These are phyloP conservation scores for Nomia melanderi DNA, from an alignment of 1,140 invertebrate species.

Conservation along the genomic window DNA sequence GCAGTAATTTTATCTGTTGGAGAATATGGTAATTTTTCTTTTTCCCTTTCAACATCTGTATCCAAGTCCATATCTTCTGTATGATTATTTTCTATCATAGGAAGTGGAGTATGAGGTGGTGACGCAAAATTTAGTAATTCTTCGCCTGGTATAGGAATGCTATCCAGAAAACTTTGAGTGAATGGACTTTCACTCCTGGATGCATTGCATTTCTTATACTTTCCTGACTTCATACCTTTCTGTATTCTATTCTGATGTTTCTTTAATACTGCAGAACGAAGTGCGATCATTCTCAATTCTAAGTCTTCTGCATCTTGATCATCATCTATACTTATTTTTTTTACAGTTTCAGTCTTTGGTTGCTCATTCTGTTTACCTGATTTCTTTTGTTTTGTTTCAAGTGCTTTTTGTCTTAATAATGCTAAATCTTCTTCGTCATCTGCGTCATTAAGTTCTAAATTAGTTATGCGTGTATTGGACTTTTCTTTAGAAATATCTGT, in stretches of 20 bases:
- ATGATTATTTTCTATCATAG: conserved; percentile 47
- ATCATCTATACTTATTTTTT: conserved; percentile 41
- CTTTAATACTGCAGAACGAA: conserved; percentile 75
- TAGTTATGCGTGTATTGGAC: neutral
- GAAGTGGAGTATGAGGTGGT: conserved; percentile 13
- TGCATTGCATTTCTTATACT: conserved; percentile 19
- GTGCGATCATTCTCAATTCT: conserved; percentile 73
- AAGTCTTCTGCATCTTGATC: conserved; percentile 73
- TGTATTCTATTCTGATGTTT: conserved; percentile 71
- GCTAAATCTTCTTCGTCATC: conserved; percentile 73
- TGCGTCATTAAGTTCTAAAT: conserved; percentile 26
- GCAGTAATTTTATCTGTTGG: conserved; percentile 72
- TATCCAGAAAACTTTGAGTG: conserved; percentile 68
- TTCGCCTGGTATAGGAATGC: conserved; percentile 60
- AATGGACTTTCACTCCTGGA: conserved; percentile 72
- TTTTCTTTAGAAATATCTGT: conserved; percentile 32
- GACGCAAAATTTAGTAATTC: conserved; percentile 43
- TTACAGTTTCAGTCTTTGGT: conserved; percentile 7
- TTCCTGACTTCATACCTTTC: conserved; percentile 46
- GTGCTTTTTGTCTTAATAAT: conserved; percentile 70
- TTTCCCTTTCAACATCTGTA: conserved; percentile 75
- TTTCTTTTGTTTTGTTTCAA: conserved; percentile 74
- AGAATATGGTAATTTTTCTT: conserved; percentile 72
- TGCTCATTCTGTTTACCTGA: conserved; percentile 41
- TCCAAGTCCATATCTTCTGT: conserved; percentile 79